A percentile compares a stretch with the other conserved stretches of the same genome.
Conservation (phyloP, 2,113 vertebrate species). For the Poecile atricapillus region DNA sequence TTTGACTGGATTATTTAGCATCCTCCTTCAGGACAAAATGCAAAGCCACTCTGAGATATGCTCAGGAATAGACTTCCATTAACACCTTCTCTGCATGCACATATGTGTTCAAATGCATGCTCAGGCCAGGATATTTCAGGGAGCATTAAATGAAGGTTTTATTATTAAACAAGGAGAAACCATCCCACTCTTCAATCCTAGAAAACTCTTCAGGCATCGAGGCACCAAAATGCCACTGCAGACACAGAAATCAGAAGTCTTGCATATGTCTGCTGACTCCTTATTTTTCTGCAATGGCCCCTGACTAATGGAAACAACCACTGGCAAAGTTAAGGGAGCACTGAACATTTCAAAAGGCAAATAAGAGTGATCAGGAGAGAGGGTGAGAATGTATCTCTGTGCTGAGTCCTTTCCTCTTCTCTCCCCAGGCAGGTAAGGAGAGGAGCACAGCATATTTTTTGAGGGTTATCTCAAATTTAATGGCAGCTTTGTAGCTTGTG, state of each 20-base stretch:
- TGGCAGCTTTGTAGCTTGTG: background rate
- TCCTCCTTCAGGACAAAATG: background rate
- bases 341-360: background rate
- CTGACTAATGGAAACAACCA: background rate
- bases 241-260: background rate
- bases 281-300: background rate
- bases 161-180: background rate
- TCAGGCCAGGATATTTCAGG: background rate
- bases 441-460: background rate
- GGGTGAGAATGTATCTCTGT: background rate
- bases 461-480: background rate
- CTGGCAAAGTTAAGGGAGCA: background rate
- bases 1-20: background rate
- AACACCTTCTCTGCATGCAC: background rate
- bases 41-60: background rate
- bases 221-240: background rate
- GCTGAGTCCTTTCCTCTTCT: background rate
- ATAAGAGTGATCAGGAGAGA: background rate
- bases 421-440: background rate
- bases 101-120: background rate
- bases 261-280: background rate
- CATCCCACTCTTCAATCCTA: background rate
- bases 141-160: background rate
- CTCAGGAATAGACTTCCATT: background rate
- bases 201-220: background rate